Percentiles rank a stretch among this genome's conserved stretches.
These are phyloP conservation scores for Pachymerium ferrugineum DNA, from an alignment of 2,888 invertebrate genomes.

Conservation along the genomic window DNA sequence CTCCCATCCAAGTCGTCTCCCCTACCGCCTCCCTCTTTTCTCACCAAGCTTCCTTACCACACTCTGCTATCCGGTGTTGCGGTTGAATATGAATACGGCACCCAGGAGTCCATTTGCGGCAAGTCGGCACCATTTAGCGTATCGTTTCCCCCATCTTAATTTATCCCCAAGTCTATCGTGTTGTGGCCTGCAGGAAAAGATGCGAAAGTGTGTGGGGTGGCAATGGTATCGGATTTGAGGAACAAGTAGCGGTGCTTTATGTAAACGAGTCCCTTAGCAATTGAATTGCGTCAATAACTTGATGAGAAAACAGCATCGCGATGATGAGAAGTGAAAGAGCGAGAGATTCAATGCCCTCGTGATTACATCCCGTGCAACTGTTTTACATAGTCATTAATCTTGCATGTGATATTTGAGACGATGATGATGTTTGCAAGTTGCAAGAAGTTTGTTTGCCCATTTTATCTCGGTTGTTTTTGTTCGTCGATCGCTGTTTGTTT, in stretches of 20 bases:
- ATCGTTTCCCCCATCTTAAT: slow-evolving; percentile 26
- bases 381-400: too few species aligned
- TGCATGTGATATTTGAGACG: too few species aligned
- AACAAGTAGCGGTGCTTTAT: background rate
- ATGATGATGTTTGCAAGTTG: too few species aligned
- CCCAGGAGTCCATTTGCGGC: slow-evolving; percentile 19
- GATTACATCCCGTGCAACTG: too few species aligned
- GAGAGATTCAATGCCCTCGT: background rate
- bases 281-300: background rate
- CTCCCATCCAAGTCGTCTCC: background rate
- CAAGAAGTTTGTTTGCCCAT: too few species aligned
- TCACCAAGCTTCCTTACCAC: slow-evolving; percentile 6
- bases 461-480: too few species aligned
- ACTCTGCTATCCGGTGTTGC: slow-evolving; percentile 22
- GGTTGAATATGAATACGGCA: slow-evolving; percentile 25
- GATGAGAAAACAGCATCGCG: slow-evolving; percentile 18
- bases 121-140: slow-evolving; percentile 24
- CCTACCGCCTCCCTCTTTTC: background rate
- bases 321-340: background rate
- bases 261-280: background rate
- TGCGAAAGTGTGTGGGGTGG: background rate
- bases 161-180: slow-evolving; percentile 27
- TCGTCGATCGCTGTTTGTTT: too few species aligned
- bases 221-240: background rate
- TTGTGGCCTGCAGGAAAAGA: slow-evolving; percentile 21